phyloP scores from a whole-genome alignment of 2,888 invertebrate genomes.

The Hoplodrina blanda region DNA sequence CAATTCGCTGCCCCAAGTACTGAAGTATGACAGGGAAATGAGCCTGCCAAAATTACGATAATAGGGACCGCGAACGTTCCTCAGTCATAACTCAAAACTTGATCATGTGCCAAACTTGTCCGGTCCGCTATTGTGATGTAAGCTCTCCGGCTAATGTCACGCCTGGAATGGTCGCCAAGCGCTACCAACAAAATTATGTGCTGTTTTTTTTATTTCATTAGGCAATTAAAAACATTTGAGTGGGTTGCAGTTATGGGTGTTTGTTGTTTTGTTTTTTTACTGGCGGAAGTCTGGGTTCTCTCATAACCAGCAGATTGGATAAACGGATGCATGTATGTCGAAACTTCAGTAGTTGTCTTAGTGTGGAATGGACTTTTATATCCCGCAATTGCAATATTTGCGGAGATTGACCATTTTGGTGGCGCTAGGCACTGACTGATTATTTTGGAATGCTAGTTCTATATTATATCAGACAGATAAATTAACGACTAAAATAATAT shows the following conservation, averaged over 20 bases:
- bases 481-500: too few relatives aligned
- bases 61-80: slow-evolving; percentile 21
- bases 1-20: too few relatives aligned
- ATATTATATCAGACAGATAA: too few relatives aligned
- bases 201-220: slow-evolving; percentile 6
- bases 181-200: slow-evolving; percentile 34
- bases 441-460: too few relatives aligned
- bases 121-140: slow-evolving; percentile 41
- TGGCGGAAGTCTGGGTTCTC: too few relatives aligned
- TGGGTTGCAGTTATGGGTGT: slow-evolving; percentile 14
- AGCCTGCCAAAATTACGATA: slow-evolving; percentile 50
- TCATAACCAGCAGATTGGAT: too few relatives aligned
- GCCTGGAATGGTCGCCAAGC: slow-evolving; percentile 43
- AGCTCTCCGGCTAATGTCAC: slow-evolving; percentile 49
- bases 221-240: slow-evolving; percentile 22
- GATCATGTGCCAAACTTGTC: slow-evolving; percentile 61
- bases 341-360: too few relatives aligned
- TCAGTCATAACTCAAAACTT: slow-evolving; percentile 56
- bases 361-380: too few relatives aligned
- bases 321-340: too few relatives aligned
- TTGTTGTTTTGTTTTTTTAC: neutral
- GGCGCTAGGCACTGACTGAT: too few relatives aligned
- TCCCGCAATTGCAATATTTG: too few relatives aligned
- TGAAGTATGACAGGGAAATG: slow-evolving; percentile 36
- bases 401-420: too few relatives aligned